phyloP scores from a whole-genome alignment of 2,797 vertebrate genomes.

The Rallus crepitans region DNA sequence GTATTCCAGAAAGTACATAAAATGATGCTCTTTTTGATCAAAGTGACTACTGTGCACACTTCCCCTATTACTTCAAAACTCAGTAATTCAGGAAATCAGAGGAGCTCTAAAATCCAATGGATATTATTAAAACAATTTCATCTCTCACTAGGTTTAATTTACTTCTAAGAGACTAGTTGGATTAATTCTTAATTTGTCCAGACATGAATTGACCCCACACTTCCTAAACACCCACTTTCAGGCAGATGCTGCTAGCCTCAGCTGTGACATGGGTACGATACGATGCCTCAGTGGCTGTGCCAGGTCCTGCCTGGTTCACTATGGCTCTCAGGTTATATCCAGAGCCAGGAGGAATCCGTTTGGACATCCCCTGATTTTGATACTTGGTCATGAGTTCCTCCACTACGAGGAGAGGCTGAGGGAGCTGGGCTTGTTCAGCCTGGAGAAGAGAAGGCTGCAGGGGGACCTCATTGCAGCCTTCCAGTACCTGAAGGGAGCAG shows the following conservation, averaged over 20 bases:
- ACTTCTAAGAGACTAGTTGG: neutral
- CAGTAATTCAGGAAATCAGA: neutral
- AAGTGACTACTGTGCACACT: neutral
- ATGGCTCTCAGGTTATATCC: neutral
- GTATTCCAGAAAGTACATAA: neutral
- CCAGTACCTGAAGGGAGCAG: too few species aligned
- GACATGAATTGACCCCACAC: neutral
- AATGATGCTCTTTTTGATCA: neutral
- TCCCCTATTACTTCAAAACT: neutral
- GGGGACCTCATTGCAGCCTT: too few species aligned
- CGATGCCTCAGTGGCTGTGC: too few species aligned
- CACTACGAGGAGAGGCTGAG: too few species aligned
- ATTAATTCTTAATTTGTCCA: neutral
- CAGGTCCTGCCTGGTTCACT: neutral
- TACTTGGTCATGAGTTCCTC: neutral
- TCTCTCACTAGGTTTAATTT: neutral
- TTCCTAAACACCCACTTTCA: neutral
- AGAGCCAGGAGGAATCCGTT: neutral
- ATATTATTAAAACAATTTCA: neutral
- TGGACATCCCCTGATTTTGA: neutral
- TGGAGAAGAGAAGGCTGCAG: too few species aligned
- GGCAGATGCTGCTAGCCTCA: neutral
- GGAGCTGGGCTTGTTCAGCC: too few species aligned
- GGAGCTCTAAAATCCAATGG: neutral
- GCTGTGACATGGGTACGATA: too few species aligned